Conservation (phyloP, 2,888 invertebrate genomes). For the Dolomedes plantarius region DNA sequence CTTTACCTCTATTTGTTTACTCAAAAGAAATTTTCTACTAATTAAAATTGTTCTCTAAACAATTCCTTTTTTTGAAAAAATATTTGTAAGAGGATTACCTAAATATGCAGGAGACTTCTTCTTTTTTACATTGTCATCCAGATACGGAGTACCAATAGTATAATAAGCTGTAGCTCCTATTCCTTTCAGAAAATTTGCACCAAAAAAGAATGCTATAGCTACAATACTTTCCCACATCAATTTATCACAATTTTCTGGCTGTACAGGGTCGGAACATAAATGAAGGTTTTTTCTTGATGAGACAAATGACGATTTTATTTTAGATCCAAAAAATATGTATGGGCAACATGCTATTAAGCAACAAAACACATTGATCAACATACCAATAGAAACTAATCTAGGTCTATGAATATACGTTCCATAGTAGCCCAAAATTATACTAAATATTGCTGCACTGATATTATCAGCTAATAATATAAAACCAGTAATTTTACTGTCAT, state of each 20-base stretch:
- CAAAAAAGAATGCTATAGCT: conserved; percentile 71
- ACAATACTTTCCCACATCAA: conserved; percentile 28
- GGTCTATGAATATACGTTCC: conserved; percentile 71
- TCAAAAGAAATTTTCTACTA: too few relatives aligned
- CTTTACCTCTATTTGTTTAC: too few relatives aligned
- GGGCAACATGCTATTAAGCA: conserved; percentile 72
- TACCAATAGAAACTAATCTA: conserved; percentile 56
- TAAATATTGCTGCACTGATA: conserved; percentile 60
- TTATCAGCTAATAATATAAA: conserved; percentile 73
- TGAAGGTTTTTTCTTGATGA: neutral
- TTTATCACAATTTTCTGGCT: neutral
- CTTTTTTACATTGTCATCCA: conserved; percentile 73
- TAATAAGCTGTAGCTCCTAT: conserved; percentile 73
- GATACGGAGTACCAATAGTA: conserved; percentile 72
- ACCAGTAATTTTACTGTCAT: conserved; percentile 71
- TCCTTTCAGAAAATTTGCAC: conserved; percentile 73
- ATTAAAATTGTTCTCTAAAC: too few relatives aligned
- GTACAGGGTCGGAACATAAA: neutral
- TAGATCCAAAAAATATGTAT: conserved; percentile 72
- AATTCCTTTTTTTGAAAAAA: too few relatives aligned
- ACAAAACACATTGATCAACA: conserved; percentile 67
- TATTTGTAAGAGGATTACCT: too few relatives aligned
- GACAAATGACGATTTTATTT: neutral
- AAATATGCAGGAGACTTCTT: conserved; percentile 73
- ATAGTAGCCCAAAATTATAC: conserved; percentile 72